phyloP scores from a whole-genome alignment of 2,888 invertebrate genomes.

The Tipula lateralis region DNA sequence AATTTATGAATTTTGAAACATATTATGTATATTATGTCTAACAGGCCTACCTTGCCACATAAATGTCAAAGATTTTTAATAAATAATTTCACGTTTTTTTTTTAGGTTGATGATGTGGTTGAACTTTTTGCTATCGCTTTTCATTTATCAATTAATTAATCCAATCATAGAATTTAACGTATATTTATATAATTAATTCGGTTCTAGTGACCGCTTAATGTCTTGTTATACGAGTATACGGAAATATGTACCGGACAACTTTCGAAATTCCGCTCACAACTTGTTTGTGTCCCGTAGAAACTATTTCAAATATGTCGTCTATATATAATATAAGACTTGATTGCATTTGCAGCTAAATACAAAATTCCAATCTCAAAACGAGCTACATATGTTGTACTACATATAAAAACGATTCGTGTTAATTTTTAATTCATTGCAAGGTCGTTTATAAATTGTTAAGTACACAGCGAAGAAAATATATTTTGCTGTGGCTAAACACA shows the following conservation, averaged over 20 bases:
- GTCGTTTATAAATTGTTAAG: background rate
- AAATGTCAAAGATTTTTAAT: background rate
- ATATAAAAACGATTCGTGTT: background rate
- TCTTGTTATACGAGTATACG: background rate
- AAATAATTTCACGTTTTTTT: background rate
- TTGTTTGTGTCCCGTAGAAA: background rate
- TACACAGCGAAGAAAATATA: background rate
- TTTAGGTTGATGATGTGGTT: background rate
- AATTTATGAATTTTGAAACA: background rate
- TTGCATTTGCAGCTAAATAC: background rate
- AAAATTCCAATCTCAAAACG: background rate
- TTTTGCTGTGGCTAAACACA: background rate
- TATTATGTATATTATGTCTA: background rate
- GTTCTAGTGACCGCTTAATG: background rate
- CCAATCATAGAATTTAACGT: background rate
- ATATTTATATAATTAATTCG: background rate
- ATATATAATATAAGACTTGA: background rate
- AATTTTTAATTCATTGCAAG: constrained; percentile 7
- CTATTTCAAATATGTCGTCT: background rate
- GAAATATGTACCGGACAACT: background rate
- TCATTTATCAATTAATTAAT: background rate
- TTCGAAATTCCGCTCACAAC: background rate
- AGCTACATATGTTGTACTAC: background rate
- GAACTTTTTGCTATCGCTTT: background rate
- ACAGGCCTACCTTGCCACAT: background rate